phyloP scores from a whole-genome alignment of 2,888 invertebrate genomes.

The Meloe dianella region DNA sequence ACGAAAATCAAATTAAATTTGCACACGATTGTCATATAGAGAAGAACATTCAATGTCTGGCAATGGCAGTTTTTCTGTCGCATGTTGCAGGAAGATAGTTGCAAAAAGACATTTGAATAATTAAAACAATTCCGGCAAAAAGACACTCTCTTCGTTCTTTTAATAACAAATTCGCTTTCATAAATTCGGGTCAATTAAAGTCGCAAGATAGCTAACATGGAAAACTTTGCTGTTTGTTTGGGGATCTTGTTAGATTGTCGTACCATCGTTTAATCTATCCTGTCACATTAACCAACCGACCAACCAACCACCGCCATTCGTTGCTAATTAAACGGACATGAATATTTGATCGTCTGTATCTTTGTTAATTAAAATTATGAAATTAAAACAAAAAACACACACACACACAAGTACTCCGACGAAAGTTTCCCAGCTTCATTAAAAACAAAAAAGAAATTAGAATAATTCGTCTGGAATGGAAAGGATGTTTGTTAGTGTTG shows the following conservation, averaged over 20 bases:
- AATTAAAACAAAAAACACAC: too few relatives aligned
- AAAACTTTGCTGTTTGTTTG: constrained; percentile 33
- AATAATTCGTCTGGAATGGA: neutral
- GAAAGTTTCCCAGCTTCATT: neutral
- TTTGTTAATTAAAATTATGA: constrained; percentile 40
- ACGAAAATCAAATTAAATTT: neutral
- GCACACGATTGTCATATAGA: neutral
- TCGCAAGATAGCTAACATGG: constrained; percentile 35
- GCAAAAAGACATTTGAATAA: constrained; percentile 16
- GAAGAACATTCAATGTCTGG: neutral
- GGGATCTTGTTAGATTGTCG: constrained; percentile 43
- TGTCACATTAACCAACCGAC: neutral
- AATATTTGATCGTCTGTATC: constrained; percentile 45
- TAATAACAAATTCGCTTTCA: too few relatives aligned
- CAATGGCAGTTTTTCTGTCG: neutral
- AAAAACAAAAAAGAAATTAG: neutral
- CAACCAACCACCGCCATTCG: neutral
- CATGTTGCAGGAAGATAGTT: constrained; percentile 16
- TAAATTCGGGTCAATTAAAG: constrained; percentile 37
- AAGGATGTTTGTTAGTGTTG: neutral
- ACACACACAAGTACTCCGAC: constrained; percentile 10
- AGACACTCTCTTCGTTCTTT: too few relatives aligned
- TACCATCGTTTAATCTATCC: constrained; percentile 9
- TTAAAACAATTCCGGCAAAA: constrained; percentile 22
- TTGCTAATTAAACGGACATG: constrained; percentile 46